phyloP scores from a whole-genome alignment of 2,797 vertebrate species.

The Remorina albescens region DNA sequence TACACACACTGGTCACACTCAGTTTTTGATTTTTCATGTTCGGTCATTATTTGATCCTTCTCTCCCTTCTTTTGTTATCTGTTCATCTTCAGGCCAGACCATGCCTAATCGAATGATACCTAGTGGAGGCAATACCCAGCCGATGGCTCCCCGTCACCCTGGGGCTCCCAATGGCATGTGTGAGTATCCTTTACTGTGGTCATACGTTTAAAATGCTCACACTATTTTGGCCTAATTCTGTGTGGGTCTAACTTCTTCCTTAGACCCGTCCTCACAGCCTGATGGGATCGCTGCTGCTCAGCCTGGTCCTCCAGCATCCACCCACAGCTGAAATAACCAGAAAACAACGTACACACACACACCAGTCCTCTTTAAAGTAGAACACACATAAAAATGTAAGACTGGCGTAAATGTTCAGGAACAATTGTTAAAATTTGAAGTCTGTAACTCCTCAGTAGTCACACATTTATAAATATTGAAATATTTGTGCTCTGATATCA shows the following conservation, averaged over 20 bases:
- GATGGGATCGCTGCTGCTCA: slow-evolving; percentile 88
- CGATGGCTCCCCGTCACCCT: slow-evolving; percentile 84
- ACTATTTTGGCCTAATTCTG: not conserved
- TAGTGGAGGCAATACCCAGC: slow-evolving; percentile 69
- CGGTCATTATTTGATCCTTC: accelerated
- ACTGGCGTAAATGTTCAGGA: slow-evolving; percentile 43
- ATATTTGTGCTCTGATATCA: slow-evolving; percentile 63
- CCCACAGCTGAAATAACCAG: slow-evolving; percentile 69
- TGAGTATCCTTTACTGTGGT: slow-evolving; percentile 76
- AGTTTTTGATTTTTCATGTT: not conserved
- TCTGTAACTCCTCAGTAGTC: slow-evolving; percentile 37
- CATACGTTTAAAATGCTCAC: not conserved
- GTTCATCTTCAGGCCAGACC: slow-evolving; percentile 77
- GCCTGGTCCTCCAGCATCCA: slow-evolving; percentile 80
- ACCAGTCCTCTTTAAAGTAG: not conserved
- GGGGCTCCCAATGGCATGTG: slow-evolving; percentile 93
- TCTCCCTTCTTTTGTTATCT: not conserved
- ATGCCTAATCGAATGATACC: slow-evolving; percentile 86
- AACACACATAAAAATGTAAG: slow-evolving; percentile 13
- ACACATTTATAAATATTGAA: slow-evolving; percentile 52
- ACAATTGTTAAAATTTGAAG: slow-evolving; percentile 29
- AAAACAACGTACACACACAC: slow-evolving; percentile 15
- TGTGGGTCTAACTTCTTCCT: not conserved
- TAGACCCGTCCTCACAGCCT: slow-evolving; percentile 88
- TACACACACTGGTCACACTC: not conserved